These are phyloP conservation scores for Masticophis lateralis DNA, from an alignment of 2,797 vertebrate species.

Conservation along the genomic window DNA sequence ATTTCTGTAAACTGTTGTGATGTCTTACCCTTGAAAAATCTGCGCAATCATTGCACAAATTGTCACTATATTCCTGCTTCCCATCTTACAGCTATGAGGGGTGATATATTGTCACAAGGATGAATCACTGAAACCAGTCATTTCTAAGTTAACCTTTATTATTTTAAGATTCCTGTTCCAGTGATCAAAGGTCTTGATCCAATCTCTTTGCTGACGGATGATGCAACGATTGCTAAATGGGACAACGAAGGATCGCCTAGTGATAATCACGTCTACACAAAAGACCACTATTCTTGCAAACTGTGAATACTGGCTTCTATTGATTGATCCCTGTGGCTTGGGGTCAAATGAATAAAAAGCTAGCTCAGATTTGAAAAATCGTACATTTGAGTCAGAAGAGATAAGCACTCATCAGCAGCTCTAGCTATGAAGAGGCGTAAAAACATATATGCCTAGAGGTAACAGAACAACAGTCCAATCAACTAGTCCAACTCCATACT, in stretches of 20 bases:
- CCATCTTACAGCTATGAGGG: neutral
- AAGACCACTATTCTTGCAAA: slow-evolving; percentile 75
- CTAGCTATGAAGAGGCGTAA: neutral
- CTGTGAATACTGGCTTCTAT: slow-evolving; percentile 77
- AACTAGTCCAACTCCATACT: neutral
- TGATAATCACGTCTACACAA: slow-evolving; percentile 76
- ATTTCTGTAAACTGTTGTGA: neutral
- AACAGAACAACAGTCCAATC: neutral
- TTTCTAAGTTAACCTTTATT: slow-evolving; percentile 53
- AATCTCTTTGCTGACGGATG: slow-evolving; percentile 73
- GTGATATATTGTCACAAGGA: slow-evolving; percentile 10
- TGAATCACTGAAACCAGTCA: slow-evolving; percentile 25
- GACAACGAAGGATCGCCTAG: slow-evolving; percentile 79
- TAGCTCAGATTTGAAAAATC: slow-evolving; percentile 71
- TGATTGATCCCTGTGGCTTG: slow-evolving; percentile 78
- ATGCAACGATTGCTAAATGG: slow-evolving; percentile 76
- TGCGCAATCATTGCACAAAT: neutral
- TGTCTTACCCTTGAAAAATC: neutral
- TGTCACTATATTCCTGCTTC: neutral
- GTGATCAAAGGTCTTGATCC: slow-evolving; percentile 77
- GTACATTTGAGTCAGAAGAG: slow-evolving; percentile 76
- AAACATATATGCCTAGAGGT: slow-evolving; percentile 3
- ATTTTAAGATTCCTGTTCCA: slow-evolving; percentile 70
- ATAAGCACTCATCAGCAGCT: slow-evolving; percentile 59
- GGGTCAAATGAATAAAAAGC: slow-evolving; percentile 81